A percentile compares a stretch with the other conserved stretches of the same genome.
phyloP scores from a whole-genome alignment of 2,888 invertebrate genomes.

The Andrena bicolor region DNA sequence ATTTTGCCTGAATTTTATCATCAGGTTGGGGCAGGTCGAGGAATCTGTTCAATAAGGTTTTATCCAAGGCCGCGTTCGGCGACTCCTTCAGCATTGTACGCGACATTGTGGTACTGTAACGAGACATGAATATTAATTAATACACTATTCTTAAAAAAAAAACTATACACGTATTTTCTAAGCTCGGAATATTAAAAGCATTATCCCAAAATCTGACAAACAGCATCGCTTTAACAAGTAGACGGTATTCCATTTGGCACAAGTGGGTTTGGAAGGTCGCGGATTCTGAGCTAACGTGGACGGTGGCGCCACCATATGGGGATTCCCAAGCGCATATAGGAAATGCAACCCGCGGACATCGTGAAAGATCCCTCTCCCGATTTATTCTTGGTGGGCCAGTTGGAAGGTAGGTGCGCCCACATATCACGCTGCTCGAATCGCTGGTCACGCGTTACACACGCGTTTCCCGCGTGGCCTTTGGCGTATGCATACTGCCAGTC shows the following conservation, averaged over 20 bases:
- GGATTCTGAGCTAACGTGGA: not conserved
- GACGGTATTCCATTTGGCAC: not conserved
- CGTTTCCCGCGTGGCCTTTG: constrained; percentile 50
- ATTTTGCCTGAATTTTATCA: constrained; percentile 93
- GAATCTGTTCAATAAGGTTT: constrained; percentile 90
- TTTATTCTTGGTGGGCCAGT: constrained; percentile 54
- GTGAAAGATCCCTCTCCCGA: constrained; percentile 34
- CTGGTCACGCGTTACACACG: constrained; percentile 63
- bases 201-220: too few species aligned
- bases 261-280: not conserved
- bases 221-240: too few species aligned
- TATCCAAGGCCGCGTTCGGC: constrained; percentile 93
- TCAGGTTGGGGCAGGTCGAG: constrained; percentile 92
- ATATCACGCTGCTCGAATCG: constrained; percentile 69
- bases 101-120: constrained; percentile 80
- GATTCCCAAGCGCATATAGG: constrained; percentile 32
- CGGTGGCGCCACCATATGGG: constrained; percentile 11
- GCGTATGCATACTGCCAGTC: constrained; percentile 21
- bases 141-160: not conserved
- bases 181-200: not conserved
- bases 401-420: constrained; percentile 63
- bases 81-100: constrained; percentile 88
- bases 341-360: constrained; percentile 18
- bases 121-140: constrained; percentile 6
- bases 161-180: not conserved